Evolutionary conservation across 1,140 invertebrate genomes (phyloP), one percentile per base, ranked within the genome.

Genomic region (Muscidifurax raptorellus): DNA sequence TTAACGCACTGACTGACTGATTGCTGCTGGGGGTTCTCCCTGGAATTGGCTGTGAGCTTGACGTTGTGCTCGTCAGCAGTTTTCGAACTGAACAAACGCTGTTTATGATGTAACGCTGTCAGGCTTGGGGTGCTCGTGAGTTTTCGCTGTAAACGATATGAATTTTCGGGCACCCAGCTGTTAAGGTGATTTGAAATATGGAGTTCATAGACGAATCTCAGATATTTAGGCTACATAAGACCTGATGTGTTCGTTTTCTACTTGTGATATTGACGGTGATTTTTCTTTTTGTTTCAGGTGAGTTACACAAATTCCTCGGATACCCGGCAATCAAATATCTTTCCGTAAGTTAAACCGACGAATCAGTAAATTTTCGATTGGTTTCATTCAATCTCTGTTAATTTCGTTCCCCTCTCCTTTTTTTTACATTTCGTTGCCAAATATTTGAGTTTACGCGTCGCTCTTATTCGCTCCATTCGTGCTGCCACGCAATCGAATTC

Each of bases 251-350:
- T 47, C 13, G 10, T 40, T 9, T 40, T 40, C 15, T 47, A 13
- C 10, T 47, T 18, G 5, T 3, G 44, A 15, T n/a, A n/a, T 47
- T 47, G 1, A 47, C 12, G 44, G n/a, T 59, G 0, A 59, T 67
- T 36, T 27, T 80, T 36, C 32, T 30, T 80, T 81, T 44, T 80
- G 59, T 81, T 69, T 25, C 32, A 81, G 36, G 80, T 69, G 59
- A 81, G 80, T 36, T n/a, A 30, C 67, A 28, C 5, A 28, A 40
- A 40, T 9, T 40, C 36, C 36, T 40, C 0, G 36, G 7, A 40
- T 9, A 40, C 10, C 9, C n/a, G n/a, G n/a, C n/a, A n/a, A 0
- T 40, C 4, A 7, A 5, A 22, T 1, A 47, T 47, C 12, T 47
- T 59, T 59, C 18, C 22, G 52, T 59, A 59, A 59, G 52, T 59